A percentile compares a stretch with the other conserved stretches of the same genome.
phyloP scores from a whole-genome alignment of 2,888 invertebrate genomes.

The Heliothis peltigera region DNA sequence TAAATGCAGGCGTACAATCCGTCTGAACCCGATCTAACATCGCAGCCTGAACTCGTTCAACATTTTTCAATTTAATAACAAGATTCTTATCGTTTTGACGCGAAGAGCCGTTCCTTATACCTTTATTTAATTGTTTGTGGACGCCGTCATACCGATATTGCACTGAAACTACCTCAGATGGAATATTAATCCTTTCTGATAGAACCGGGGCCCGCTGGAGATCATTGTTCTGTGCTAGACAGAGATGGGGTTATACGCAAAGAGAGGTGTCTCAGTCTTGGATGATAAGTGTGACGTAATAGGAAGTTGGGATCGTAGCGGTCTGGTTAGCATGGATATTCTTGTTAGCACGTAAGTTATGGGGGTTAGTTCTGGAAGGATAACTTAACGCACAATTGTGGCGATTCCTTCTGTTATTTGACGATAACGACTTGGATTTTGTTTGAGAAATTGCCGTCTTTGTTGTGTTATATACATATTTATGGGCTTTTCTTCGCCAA shows the following conservation, averaged over 20 bases:
- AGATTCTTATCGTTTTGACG: constrained; percentile 62
- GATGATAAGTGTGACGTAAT: constrained; percentile 42
- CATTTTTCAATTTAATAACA: constrained; percentile 63
- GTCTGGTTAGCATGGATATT: constrained; percentile 49
- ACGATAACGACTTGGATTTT: constrained; percentile 8
- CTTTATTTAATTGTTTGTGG: constrained; percentile 52
- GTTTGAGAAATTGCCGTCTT: neutral
- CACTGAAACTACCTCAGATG: constrained; percentile 45
- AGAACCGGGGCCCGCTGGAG: constrained; percentile 20
- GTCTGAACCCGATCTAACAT: neutral
- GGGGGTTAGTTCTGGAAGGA: constrained; percentile 27
- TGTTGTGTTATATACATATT: neutral
- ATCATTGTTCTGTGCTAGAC: constrained; percentile 28
- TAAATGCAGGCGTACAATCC: neutral
- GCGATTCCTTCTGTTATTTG: constrained; percentile 10
- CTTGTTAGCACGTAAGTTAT: constrained; percentile 48
- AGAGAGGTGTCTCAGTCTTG: constrained; percentile 24
- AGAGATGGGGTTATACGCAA: neutral
- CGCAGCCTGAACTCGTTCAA: constrained; percentile 5
- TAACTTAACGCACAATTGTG: constrained; percentile 32
- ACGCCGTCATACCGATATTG: constrained; percentile 44
- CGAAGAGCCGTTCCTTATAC: constrained; percentile 46
- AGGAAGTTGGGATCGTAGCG: constrained; percentile 31
- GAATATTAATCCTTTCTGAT: constrained; percentile 55
- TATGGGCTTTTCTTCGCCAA: neutral